Evolutionary conservation across 2,797 vertebrate species (phyloP).

Genomic region (Rhinella marina): DNA sequence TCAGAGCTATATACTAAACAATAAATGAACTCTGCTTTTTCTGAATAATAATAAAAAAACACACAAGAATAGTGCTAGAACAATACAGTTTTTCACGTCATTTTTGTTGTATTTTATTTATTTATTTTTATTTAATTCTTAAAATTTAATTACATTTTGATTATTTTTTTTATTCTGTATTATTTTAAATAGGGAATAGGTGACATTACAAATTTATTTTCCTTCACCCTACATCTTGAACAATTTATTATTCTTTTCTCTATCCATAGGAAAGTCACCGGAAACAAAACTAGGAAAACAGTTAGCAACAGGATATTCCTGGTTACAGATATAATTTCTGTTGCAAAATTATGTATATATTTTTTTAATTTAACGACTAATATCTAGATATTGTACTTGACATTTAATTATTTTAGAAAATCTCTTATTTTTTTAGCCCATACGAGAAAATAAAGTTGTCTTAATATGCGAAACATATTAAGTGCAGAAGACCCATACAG

Average conservation of each 20-base stretch:
- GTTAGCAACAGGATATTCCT: slow-evolving; percentile 23
- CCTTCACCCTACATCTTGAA: neutral
- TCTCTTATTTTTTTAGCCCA: slow-evolving; percentile 12
- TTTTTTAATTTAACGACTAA: neutral
- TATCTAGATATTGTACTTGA: neutral
- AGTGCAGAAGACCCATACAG: slow-evolving; percentile 80
- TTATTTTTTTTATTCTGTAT: neutral
- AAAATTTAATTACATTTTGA: no score
- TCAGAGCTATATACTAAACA: slow-evolving; percentile 6
- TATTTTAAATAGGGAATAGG: neutral
- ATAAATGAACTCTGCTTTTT: neutral
- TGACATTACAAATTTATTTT: neutral
- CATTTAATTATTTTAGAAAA: slow-evolving; percentile 27
- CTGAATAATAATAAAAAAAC: neutral
- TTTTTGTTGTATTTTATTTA: neutral
- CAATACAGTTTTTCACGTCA: neutral
- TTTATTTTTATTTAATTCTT: neutral
- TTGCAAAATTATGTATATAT: neutral
- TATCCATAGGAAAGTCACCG: neutral
- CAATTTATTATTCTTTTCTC: slow-evolving; percentile 22
- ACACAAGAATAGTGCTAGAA: neutral
- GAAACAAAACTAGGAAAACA: slow-evolving; percentile 26
- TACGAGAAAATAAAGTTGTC: slow-evolving; percentile 74
- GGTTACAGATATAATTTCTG: slow-evolving; percentile 27
- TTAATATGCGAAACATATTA: slow-evolving; percentile 78